A percentile compares a stretch with the other conserved stretches of the same genome.
phyloP scores from a whole-genome alignment of 2,113 vertebrate genomes.

The Odocoileus hemionus region DNA sequence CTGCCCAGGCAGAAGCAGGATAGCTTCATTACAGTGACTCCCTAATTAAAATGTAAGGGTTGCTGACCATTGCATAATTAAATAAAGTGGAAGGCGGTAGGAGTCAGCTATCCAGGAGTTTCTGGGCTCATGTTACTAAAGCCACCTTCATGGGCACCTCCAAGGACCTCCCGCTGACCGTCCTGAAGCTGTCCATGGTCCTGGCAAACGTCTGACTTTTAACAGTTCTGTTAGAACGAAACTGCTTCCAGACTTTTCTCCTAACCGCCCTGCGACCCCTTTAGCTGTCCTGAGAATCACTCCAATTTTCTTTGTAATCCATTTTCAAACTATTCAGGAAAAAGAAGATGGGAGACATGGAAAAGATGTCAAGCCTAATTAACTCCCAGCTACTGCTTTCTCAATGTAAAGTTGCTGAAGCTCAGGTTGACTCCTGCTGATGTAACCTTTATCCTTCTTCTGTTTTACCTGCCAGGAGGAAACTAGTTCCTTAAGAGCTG shows the following conservation, averaged over 20 bases:
- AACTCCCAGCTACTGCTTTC: constrained; percentile 74
- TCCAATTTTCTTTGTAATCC: constrained; percentile 69
- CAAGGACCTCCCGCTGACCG: constrained; percentile 39
- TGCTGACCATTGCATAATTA: constrained; percentile 85
- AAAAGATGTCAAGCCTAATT: constrained; percentile 79
- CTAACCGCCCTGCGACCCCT: not conserved
- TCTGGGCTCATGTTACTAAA: constrained; percentile 66
- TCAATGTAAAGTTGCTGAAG: constrained; percentile 67
- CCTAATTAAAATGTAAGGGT: constrained; percentile 87
- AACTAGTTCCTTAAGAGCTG: constrained; percentile 55
- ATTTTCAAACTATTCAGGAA: constrained; percentile 77
- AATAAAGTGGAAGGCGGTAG: constrained; percentile 76
- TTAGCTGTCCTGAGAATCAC: constrained; percentile 56
- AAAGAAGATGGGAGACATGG: constrained; percentile 26
- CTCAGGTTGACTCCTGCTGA: constrained; percentile 58
- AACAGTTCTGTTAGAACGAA: constrained; percentile 62
- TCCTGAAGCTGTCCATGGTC: constrained; percentile 61
- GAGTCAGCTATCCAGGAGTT: constrained; percentile 63
- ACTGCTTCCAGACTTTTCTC: constrained; percentile 60
- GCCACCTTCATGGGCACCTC: constrained; percentile 47
- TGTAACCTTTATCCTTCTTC: constrained; percentile 46
- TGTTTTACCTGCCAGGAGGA: constrained; percentile 43
- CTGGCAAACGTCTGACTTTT: constrained; percentile 75
- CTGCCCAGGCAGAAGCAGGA: constrained; percentile 69
- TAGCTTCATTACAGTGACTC: constrained; percentile 77